These are phyloP conservation scores for Chaetodon auriga DNA, from an alignment of 2,113 vertebrate species.

Conservation along the genomic window DNA sequence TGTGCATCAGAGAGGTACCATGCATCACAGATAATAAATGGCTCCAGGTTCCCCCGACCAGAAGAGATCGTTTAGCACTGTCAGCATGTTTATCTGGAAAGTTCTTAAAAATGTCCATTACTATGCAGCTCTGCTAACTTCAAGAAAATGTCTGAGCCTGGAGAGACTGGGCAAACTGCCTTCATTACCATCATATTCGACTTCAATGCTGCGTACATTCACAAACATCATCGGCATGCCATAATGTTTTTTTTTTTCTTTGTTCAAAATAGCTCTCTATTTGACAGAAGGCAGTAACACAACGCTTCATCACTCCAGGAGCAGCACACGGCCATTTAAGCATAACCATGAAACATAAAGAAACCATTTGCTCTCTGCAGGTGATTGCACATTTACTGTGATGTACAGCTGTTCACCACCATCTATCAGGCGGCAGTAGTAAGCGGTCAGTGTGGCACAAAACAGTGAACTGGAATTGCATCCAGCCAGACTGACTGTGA, in stretches of 20 bases:
- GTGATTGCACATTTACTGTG: slow-evolving; percentile 43
- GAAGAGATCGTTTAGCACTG: slow-evolving; percentile 55
- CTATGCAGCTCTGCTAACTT: slow-evolving; percentile 3
- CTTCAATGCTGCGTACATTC: slow-evolving; percentile 21
- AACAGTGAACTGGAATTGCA: slow-evolving; percentile 40
- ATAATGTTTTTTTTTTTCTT: background rate
- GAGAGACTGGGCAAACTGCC: slow-evolving; percentile 8
- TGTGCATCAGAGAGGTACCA: slow-evolving; percentile 29
- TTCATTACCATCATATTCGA: background rate
- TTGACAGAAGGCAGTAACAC: slow-evolving; percentile 11
- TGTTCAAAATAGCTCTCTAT: slow-evolving; percentile 2
- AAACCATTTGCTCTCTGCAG: slow-evolving; percentile 37
- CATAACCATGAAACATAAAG: slow-evolving; percentile 30
- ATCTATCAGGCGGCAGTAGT: slow-evolving; percentile 57
- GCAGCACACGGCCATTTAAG: slow-evolving; percentile 1
- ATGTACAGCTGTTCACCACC: slow-evolving; percentile 39
- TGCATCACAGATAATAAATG: slow-evolving; percentile 55
- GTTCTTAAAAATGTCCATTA: slow-evolving; percentile 49
- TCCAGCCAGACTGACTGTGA: slow-evolving; percentile 32
- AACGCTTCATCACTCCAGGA: slow-evolving; percentile 41
- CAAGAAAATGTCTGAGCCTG: slow-evolving; percentile 12
- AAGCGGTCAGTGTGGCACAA: background rate
- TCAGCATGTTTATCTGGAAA: slow-evolving; percentile 64
- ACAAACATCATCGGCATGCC: slow-evolving; percentile 22
- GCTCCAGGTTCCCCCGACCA: slow-evolving; percentile 28